These are phyloP conservation scores for Temnopleurus reevesii DNA, from an alignment of 53 echinoderm and acorn worm species.

Conservation along the genomic window DNA sequence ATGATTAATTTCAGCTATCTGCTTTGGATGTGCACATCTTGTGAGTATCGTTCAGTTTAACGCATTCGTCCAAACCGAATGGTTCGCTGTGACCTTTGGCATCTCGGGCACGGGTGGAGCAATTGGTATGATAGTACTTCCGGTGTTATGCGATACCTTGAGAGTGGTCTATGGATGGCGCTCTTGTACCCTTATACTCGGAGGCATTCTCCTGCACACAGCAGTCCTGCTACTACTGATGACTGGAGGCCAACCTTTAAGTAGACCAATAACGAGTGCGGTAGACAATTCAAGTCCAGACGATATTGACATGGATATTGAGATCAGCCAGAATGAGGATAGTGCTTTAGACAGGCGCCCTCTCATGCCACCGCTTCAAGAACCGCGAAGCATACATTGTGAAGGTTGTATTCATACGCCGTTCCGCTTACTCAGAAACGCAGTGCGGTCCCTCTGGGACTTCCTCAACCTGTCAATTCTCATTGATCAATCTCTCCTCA, in stretches of 20 bases:
- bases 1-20: no score
- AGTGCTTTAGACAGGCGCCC: background rate
- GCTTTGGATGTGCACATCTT: no score
- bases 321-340: background rate
- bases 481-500: background rate
- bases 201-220: background rate
- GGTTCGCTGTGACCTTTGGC: slow-evolving; percentile 19
- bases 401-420: no score
- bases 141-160: slow-evolving; percentile 3
- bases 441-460: background rate
- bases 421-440: background rate
- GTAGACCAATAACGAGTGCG: background rate
- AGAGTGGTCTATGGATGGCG: slow-evolving; percentile 32
- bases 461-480: background rate
- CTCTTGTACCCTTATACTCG: background rate
- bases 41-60: no score
- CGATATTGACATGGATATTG: background rate
- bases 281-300: background rate
- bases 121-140: slow-evolving; percentile 29
- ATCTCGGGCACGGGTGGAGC: slow-evolving; percentile 4
- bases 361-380: background rate
- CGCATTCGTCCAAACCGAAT: no score
- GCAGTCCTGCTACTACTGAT: background rate
- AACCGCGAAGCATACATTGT: no score
- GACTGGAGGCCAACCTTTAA: background rate